A percentile compares a stretch with the other conserved stretches of the same genome.
Conservation (phyloP, 1,140 invertebrate genomes). For the Dendrolimus kikuchii region DNA sequence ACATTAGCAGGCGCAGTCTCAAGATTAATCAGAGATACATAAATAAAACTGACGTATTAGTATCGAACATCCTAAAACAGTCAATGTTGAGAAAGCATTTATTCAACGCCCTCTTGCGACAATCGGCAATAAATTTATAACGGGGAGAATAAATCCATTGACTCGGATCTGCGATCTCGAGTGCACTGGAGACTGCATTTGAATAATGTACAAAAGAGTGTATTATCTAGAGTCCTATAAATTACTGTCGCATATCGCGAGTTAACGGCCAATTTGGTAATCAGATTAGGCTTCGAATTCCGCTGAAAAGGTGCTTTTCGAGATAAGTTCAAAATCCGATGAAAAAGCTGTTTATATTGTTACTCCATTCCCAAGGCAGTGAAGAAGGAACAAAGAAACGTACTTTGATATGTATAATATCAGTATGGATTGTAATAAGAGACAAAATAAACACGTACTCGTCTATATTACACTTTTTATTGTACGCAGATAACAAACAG, state of each 20-base stretch:
- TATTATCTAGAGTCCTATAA: conserved; percentile 25
- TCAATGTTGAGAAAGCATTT: conserved; percentile 35
- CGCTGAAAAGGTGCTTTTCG: no score
- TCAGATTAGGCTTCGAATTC: background rate
- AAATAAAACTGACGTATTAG: conserved; percentile 1
- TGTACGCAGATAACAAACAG: no score
- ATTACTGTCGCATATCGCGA: conserved; percentile 19
- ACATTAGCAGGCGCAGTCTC: background rate
- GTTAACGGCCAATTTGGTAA: conserved; percentile 2
- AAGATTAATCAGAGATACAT: background rate
- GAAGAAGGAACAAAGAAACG: no score
- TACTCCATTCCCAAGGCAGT: no score
- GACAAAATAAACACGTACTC: no score
- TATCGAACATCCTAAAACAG: background rate
- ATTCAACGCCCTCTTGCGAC: conserved; percentile 41
- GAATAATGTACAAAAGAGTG: conserved; percentile 28
- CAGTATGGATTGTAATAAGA: no score
- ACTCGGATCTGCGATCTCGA: conserved; percentile 44
- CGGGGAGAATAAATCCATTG: conserved; percentile 44
- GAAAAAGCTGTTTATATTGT: no score
- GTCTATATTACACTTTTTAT: no score
- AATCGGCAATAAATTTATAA: conserved; percentile 49
- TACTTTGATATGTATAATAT: no score
- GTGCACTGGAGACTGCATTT: conserved; percentile 37
- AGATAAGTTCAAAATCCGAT: no score